Percentiles rank a stretch among this genome's conserved stretches.
These are phyloP conservation scores for Xestia c-nigrum DNA, from an alignment of 2,888 invertebrate species.

Conservation along the genomic window DNA sequence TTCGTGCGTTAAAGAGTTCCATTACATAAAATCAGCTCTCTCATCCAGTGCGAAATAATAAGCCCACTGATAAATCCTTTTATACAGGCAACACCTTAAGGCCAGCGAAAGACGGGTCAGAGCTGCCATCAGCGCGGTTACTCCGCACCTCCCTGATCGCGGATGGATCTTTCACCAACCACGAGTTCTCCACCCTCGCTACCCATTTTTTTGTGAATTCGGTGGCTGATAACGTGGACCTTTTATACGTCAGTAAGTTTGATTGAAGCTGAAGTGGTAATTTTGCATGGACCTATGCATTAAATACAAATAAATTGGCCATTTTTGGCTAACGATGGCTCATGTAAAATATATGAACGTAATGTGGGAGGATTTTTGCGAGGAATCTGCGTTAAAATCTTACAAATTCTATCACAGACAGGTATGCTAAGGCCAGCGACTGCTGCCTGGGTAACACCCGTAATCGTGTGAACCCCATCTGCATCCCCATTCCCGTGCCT, in stretches of 20 bases:
- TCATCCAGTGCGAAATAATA: neutral
- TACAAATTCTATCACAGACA: slow-evolving; percentile 45
- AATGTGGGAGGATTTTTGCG: neutral
- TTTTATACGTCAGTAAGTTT: slow-evolving; percentile 67
- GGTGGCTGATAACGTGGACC: slow-evolving; percentile 67
- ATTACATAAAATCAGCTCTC: neutral
- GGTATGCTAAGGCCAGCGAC: slow-evolving; percentile 64
- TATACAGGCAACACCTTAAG: slow-evolving; percentile 64
- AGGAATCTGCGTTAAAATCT: neutral
- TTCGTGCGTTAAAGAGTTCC: neutral
- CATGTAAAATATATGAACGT: neutral
- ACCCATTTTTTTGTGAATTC: slow-evolving; percentile 64
- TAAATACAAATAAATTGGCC: neutral
- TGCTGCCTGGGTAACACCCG: slow-evolving; percentile 71
- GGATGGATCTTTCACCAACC: slow-evolving; percentile 67
- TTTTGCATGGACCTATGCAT: neutral
- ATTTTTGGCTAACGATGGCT: neutral
- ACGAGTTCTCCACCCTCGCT: slow-evolving; percentile 68
- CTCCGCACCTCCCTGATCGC: slow-evolving; percentile 70
- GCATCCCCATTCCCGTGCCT: slow-evolving; percentile 73
- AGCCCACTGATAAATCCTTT: neutral
- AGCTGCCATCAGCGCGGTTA: slow-evolving; percentile 70
- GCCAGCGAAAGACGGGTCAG: slow-evolving; percentile 69
- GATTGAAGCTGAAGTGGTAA: neutral
- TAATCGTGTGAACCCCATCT: slow-evolving; percentile 66